Base-by-base conservation (phyloP, 2,888 invertebrate genomes). In the Mesorhabditis spiculigera region DNA sequence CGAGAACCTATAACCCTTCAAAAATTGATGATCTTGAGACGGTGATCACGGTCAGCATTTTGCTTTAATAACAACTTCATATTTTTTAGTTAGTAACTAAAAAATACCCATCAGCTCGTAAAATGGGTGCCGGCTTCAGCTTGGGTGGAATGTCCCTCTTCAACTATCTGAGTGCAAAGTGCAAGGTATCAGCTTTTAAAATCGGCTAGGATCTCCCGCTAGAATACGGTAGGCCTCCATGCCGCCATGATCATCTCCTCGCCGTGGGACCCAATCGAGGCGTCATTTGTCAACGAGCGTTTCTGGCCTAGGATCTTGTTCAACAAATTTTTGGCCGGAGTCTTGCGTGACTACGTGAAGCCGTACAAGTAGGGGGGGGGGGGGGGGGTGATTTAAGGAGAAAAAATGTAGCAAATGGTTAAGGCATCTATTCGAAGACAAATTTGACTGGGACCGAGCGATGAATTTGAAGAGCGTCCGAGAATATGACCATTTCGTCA, bases 261-360 rank as follows among this genome's bases (percentile, higher is more conserved):
- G 71, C 92, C 93, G 45, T 93, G 93, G 90, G 91, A 93, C 88
- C 91, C 92, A 89, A 83, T 86, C 70, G 71, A 72, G 44, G 70
- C 73, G 42, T 74, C 76, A 4, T 71, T 71, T 42, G 73, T 76
- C 0, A 74, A 76, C 67, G 75, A 75, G 58, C 58, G n/a, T 10
- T 50, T 50, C 58, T 50, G 58, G 58, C n/a, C 58, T 10, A 1
- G 58, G n/a, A 50, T 50, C 58, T n/a, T 50, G 8, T 50, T 50
- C 58, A 50, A 50, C n/a, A 50, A 50, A 50, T 50, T 50, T 50
- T n/a, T 50, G 10, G 8, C 58, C 8, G n/a, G n/a, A 1, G 58
- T 50, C 2, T n/a, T 50, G 2, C 8, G 58, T 1, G 58, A 50
- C n/a, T 50, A 50, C n/a, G 58, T 50, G n/a, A 50, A 50, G n/a